These are phyloP conservation scores for Natrix natrix DNA, from an alignment of 2,797 vertebrate species.

Conservation along the genomic window DNA sequence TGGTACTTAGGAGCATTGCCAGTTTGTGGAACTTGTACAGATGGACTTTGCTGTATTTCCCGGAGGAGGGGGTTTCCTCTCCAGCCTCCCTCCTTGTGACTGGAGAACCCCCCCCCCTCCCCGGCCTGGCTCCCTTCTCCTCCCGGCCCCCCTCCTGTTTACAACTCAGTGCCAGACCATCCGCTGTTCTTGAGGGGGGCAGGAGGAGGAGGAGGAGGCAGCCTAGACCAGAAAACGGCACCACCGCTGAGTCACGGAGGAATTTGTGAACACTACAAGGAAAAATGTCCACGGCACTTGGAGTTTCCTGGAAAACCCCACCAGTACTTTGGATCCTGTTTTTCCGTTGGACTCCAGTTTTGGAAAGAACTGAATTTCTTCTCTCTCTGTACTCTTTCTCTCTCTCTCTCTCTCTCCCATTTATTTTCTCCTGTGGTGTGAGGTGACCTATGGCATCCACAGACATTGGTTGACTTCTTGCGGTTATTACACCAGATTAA, in stretches of 20 bases:
- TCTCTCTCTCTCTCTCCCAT: slow-evolving; percentile 30
- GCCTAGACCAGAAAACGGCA: slow-evolving; percentile 60
- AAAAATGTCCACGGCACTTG: slow-evolving; percentile 49
- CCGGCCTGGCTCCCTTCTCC: slow-evolving; percentile 33
- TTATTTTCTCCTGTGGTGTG: slow-evolving; percentile 80
- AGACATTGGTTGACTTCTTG: slow-evolving; percentile 79
- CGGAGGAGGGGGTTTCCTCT: slow-evolving; percentile 53
- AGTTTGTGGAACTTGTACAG: slow-evolving; percentile 55
- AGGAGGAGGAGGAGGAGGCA: slow-evolving; percentile 61
- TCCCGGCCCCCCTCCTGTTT: slow-evolving; percentile 39
- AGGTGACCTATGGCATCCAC: slow-evolving; percentile 82
- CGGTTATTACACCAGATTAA: slow-evolving; percentile 65
- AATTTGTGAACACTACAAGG: slow-evolving; percentile 70
- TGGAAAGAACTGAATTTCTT: slow-evolving; percentile 66
- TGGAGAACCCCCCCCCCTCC: neutral
- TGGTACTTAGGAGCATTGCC: slow-evolving; percentile 61
- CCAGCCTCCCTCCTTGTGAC: slow-evolving; percentile 34
- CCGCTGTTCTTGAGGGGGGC: slow-evolving; percentile 51
- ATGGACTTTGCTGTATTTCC: slow-evolving; percentile 50
- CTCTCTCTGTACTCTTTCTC: slow-evolving; percentile 63
- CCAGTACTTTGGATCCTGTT: slow-evolving; percentile 74
- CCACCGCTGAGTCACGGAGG: slow-evolving; percentile 53
- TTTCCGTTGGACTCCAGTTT: slow-evolving; percentile 66
- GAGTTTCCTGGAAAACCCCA: slow-evolving; percentile 64
- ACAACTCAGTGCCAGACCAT: slow-evolving; percentile 62